phyloP scores from a whole-genome alignment of 2,888 invertebrate genomes.

The Gryllus longicercus region DNA sequence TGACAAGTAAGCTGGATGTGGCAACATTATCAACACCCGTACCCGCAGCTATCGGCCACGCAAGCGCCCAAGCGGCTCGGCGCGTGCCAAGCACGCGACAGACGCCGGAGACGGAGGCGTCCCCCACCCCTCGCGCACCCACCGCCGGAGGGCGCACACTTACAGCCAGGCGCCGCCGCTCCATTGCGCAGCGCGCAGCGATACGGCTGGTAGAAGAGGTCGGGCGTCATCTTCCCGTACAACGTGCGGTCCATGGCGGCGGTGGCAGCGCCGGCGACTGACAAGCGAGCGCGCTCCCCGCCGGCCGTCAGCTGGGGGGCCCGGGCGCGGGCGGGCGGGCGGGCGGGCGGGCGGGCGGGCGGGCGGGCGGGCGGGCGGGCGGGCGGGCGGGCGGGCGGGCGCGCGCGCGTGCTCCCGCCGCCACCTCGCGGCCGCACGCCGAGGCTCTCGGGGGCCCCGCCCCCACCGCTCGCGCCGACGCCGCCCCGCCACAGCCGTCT shows the following conservation, averaged over 20 bases:
- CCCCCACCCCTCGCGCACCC: too few species aligned
- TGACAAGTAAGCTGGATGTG: too few species aligned
- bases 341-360: not conserved
- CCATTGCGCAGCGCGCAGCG: not conserved
- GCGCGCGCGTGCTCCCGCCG: not conserved
- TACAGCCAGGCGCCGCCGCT: not conserved
- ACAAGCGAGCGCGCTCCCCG: not conserved
- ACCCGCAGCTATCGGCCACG: too few species aligned
- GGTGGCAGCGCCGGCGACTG: not conserved
- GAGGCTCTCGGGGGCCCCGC: not conserved
- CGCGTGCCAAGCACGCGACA: too few species aligned
- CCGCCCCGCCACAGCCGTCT: not conserved
- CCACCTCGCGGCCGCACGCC: not conserved
- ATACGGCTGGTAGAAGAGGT: slow-evolving; percentile 7
- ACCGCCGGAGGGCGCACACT: not conserved
- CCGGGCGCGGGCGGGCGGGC: not conserved
- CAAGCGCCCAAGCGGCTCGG: too few species aligned
- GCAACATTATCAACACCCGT: too few species aligned
- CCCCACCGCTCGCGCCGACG: not conserved
- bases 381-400: not conserved
- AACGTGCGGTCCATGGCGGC: slow-evolving; percentile 8
- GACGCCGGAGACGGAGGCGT: too few species aligned
- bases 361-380: not conserved
- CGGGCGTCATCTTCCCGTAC: not conserved
- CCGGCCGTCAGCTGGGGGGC: not conserved